phyloP scores from a whole-genome alignment of 2,888 invertebrate species.

The Drosophila multiciliata region DNA sequence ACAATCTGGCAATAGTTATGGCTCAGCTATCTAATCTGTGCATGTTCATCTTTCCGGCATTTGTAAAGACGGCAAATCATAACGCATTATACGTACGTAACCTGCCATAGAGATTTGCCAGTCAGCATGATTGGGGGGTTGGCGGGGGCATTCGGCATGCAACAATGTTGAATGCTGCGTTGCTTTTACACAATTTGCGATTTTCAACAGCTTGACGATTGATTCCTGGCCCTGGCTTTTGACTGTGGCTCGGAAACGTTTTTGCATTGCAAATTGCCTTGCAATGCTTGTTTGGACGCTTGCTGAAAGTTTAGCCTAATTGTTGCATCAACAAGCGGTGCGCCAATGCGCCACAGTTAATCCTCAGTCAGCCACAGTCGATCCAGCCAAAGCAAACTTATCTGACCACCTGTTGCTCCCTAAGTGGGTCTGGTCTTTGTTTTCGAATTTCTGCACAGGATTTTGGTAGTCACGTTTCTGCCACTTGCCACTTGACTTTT shows the following conservation, averaged over 20 bases:
- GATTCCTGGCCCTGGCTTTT: conserved; percentile 63
- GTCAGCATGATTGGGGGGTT: conserved; percentile 9
- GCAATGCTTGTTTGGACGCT: conserved; percentile 62
- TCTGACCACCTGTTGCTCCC: conserved; percentile 77
- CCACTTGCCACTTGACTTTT: conserved; percentile 73
- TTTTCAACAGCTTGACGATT: conserved; percentile 79
- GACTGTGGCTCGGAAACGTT: conserved; percentile 46
- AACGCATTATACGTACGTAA: conserved; percentile 67
- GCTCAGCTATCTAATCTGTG: conserved; percentile 46
- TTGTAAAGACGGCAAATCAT: conserved; percentile 67
- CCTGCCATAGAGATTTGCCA: conserved; percentile 37
- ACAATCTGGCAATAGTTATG: conserved; percentile 4
- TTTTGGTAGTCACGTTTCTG: conserved; percentile 79
- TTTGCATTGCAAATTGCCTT: conserved; percentile 63
- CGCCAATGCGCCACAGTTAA: conserved; percentile 27
- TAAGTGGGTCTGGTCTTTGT: conserved; percentile 33
- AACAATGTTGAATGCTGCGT: conserved; percentile 47
- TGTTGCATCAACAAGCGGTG: conserved; percentile 70
- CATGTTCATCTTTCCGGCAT: conserved; percentile 73
- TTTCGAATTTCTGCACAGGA: conserved; percentile 43
- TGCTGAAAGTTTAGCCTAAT: conserved; percentile 75
- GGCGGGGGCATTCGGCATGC: conserved; percentile 25
- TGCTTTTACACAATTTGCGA: conserved; percentile 72
- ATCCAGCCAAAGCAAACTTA: conserved; percentile 48
- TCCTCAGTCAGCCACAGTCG: conserved; percentile 13